Evolutionary conservation across 2,797 vertebrate genomes (phyloP), one percentile per base, ranked within the genome.

Genomic region (Chelon auratus): DNA sequence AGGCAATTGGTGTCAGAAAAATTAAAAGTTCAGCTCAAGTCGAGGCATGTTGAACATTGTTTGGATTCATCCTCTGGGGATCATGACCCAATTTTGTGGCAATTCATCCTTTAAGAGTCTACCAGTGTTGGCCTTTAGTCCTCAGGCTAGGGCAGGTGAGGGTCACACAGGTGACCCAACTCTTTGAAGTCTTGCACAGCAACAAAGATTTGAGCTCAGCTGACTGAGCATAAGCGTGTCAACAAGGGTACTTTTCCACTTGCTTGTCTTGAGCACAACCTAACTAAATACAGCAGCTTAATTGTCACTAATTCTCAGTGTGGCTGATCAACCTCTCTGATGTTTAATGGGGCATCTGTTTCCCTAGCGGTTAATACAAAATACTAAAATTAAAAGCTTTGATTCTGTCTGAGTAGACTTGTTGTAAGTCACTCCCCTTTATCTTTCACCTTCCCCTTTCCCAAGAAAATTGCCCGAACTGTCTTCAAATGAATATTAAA

Each of bases 241-340:
- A 78, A 68, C 11, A 51, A 33, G 30, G 15, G 84, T 90, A 75
- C 50, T 81, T 90, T 89, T 87, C 84, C 82, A 83, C 70, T 64
- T 33, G 1, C 55, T 42, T 8, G 17, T 73, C 43, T 33, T 5
- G 39, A 37, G 47, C 13, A 18, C 26, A 5, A 17, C 22, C 58
- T 22, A 67, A n/a, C 47, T 56, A 18, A 54, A 50, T 52, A 52
- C 42, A 53, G 5, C 43, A 20, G 62, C 20, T 70, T 55, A 59
- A 62, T 24, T 48, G 36, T 47, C 15, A 62, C 20, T 59, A 17
- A 6, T 18, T 55, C 17, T 55, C 14, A 36, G 20, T 3, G 18
- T 2, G 51, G 18, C 22, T 69, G 30, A 61, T 54, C 42, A 59
- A 62, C 45, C 18, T 47, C 72, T 67, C 48, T 47, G 5, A 64